phyloP scores from a whole-genome alignment of 2,797 vertebrate genomes.

The Chromis chromis region DNA sequence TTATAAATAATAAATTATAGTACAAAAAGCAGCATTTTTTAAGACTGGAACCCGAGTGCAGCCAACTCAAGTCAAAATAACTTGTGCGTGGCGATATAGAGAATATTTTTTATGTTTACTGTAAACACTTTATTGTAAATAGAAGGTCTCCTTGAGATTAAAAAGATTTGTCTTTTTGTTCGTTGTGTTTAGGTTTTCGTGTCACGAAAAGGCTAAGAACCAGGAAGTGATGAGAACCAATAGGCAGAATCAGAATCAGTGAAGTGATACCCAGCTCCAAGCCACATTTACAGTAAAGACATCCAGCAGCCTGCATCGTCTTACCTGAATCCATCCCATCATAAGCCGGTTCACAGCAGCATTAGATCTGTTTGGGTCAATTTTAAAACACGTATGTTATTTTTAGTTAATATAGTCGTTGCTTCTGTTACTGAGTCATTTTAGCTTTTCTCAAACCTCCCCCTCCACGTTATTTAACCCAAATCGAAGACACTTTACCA shows the following conservation, averaged over 20 bases:
- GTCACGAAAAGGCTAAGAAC: no score
- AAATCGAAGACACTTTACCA: slow-evolving; percentile 42
- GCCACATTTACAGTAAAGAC: neutral
- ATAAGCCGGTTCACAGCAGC: slow-evolving; percentile 64
- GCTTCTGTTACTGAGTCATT: slow-evolving; percentile 73
- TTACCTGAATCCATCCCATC: slow-evolving; percentile 1
- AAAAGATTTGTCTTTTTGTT: neutral
- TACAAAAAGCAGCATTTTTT: no score
- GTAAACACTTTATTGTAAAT: neutral
- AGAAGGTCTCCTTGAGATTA: neutral
- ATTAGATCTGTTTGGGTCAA: slow-evolving; percentile 73
- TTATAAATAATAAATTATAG: no score
- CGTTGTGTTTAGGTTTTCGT: neutral
- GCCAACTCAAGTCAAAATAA: neutral
- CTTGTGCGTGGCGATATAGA: neutral
- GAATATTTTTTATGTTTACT: neutral
- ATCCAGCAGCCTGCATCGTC: slow-evolving; percentile 2
- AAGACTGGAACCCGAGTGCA: no score
- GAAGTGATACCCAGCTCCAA: slow-evolving; percentile 14
- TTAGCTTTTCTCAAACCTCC: slow-evolving; percentile 37
- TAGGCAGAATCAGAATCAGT: neutral
- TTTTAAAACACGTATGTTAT: slow-evolving; percentile 57
- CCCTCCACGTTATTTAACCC: slow-evolving; percentile 31
- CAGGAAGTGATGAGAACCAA: neutral
- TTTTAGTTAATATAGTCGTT: slow-evolving; percentile 82